phyloP scores from a whole-genome alignment of 2,113 vertebrate species.

The Puma concolor region DNA sequence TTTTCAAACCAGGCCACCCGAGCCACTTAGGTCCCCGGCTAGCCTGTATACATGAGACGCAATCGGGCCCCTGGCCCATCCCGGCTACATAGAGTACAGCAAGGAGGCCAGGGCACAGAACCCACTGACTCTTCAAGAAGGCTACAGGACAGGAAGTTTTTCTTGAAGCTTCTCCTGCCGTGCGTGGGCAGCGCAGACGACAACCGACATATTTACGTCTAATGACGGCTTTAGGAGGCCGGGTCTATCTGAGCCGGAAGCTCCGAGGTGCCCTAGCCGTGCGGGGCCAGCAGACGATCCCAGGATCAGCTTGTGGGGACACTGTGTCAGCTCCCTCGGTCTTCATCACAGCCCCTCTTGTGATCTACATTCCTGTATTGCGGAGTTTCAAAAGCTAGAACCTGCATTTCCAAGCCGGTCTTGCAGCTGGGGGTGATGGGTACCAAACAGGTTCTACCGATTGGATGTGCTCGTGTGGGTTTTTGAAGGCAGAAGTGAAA shows the following conservation, averaged over 20 bases:
- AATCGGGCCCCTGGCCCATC: background rate
- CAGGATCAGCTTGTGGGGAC: background rate
- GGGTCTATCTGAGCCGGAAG: background rate
- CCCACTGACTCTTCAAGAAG: background rate
- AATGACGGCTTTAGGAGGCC: background rate
- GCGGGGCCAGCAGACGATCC: background rate
- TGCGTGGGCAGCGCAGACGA: background rate
- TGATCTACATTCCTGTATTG: background rate
- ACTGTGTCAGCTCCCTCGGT: background rate
- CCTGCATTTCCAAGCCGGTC: background rate
- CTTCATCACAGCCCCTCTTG: background rate
- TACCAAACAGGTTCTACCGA: background rate
- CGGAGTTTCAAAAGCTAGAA: slow-evolving; percentile 6
- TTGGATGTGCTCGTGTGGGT: background rate
- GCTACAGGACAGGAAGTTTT: background rate
- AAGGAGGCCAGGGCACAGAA: background rate
- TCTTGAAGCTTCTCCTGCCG: slow-evolving; percentile 5
- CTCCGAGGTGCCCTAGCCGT: background rate
- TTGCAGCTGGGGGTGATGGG: background rate
- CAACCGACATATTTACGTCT: background rate
- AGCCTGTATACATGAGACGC: background rate
- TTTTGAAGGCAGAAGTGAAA: slow-evolving; percentile 17
- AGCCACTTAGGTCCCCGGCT: background rate
- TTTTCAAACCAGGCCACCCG: background rate
- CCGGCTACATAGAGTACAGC: background rate